Base-by-base conservation (phyloP, 2,888 invertebrate genomes). In the Eupithecia insigniata region DNA sequence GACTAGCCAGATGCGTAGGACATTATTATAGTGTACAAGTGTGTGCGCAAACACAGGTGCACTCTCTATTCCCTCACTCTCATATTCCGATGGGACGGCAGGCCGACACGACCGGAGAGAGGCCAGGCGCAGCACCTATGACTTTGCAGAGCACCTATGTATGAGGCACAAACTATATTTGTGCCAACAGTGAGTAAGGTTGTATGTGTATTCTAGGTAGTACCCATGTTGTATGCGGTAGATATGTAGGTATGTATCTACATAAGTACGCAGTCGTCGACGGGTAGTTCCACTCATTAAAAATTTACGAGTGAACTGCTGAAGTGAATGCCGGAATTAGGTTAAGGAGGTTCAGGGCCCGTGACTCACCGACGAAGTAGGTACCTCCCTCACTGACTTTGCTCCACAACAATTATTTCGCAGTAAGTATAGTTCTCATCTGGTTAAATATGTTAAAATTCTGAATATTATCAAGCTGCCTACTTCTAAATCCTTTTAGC, bases 281-380 rank as follows among this genome's bases (percentile, higher is more conserved):
- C 16, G 84, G 86, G 83, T 81, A 87, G 85, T 92, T 92, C 87
- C 87, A 51, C 87, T 89, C 88, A 92, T 93, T 93, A 93, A 93
- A 92, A 89, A 92, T 93, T 92, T 91, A 93, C 90, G 91, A 92
- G 84, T 91, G 90, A 92, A 88, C 89, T 91, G 91, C 87, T 87
- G 88, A 91, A 93, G 92, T 92, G 90, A 92, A 92, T 89, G 88
- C 87, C 87, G 84, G 90, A 93, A 93, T 92, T 91, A 90, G 92
- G 92, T 92, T 92, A 92, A 90, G 90, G 87, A 89, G 43, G 85
- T 84, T 86, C 81, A 84, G 82, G 84, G 86, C 86, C 87, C 82
- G 18, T 10, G n/a, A 85, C 79, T 34, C 1, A 82, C 46, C 0
- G 46, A n/a, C 10, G 22, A 1, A 79, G 22, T 3, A 79, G 83